Percentiles rank a stretch among this genome's conserved stretches.
phyloP scores from a whole-genome alignment of 2,888 invertebrate genomes.

The Chelonus formosanus region DNA sequence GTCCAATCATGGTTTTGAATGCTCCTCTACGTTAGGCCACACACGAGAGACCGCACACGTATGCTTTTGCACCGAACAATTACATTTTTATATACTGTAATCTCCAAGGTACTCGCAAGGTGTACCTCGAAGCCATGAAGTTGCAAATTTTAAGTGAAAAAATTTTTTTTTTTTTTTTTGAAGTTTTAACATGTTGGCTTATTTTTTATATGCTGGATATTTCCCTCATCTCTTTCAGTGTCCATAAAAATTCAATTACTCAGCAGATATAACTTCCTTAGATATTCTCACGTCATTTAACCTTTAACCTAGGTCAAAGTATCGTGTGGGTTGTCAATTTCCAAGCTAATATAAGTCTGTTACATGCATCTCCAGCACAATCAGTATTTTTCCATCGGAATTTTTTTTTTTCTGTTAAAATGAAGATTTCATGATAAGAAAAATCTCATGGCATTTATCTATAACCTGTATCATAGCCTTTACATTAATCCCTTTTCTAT shows the following conservation, averaged over 20 bases:
- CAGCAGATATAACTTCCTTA: slow-evolving; percentile 29
- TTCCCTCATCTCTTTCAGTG: no score
- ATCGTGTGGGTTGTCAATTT: slow-evolving; percentile 61
- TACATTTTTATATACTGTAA: slow-evolving; percentile 52
- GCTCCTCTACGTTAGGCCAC: slow-evolving; percentile 39
- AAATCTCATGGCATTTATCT: slow-evolving; percentile 1
- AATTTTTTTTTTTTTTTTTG: no score
- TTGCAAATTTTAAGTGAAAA: neutral
- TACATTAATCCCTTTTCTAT: slow-evolving; percentile 10
- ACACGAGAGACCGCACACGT: slow-evolving; percentile 51
- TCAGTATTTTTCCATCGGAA: neutral
- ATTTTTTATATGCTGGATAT: no score
- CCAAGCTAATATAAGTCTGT: slow-evolving; percentile 56
- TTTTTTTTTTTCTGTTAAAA: no score
- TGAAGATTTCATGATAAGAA: neutral
- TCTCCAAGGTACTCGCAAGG: neutral
- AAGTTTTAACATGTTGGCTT: no score
- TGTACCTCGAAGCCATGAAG: neutral
- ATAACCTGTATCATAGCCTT: neutral
- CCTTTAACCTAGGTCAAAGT: slow-evolving; percentile 54
- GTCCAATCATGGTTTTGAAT: slow-evolving; percentile 34
- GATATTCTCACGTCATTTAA: slow-evolving; percentile 61
- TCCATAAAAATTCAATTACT: slow-evolving; percentile 4
- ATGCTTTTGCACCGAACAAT: slow-evolving; percentile 48
- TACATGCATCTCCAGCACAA: slow-evolving; percentile 43